Percentiles rank a stretch among this genome's conserved stretches.
These are phyloP conservation scores for Beaufortia kweichowensis DNA, from an alignment of 2,113 vertebrate species.

Conservation along the genomic window DNA sequence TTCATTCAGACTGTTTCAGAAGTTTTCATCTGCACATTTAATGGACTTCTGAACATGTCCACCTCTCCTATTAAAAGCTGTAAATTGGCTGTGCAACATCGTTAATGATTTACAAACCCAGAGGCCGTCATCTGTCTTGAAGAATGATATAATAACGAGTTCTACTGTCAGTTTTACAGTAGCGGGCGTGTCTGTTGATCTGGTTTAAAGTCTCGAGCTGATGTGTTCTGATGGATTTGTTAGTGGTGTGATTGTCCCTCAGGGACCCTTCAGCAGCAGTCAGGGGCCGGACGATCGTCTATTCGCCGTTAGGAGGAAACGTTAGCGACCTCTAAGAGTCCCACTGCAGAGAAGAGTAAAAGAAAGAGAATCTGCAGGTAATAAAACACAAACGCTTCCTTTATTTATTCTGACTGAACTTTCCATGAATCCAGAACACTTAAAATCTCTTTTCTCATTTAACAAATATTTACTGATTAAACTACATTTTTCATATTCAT, in stretches of 20 bases:
- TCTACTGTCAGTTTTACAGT: background rate
- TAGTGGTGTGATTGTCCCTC: background rate
- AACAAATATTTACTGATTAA: background rate
- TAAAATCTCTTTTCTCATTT: background rate
- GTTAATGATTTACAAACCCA: conserved; percentile 9
- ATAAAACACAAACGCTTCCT: background rate
- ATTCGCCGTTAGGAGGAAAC: conserved; percentile 33
- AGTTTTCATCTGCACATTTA: background rate
- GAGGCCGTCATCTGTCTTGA: background rate
- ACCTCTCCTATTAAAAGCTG: background rate
- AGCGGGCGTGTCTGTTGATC: background rate
- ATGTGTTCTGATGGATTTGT: background rate
- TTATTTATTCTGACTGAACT: background rate
- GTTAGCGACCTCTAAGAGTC: conserved; percentile 22
- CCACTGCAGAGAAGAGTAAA: background rate
- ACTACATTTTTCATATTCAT: too few species aligned
- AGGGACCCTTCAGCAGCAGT: background rate
- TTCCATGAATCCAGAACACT: background rate
- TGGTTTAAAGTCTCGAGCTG: conserved; percentile 6
- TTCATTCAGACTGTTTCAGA: too few species aligned
- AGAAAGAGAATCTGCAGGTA: background rate
- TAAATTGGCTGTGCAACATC: background rate
- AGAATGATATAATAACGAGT: background rate
- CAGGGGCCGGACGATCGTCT: background rate
- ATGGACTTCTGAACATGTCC: background rate